Percentiles rank a stretch among this genome's conserved stretches.
These are phyloP conservation scores for Acromyrmex echinatior DNA, from an alignment of 1,140 invertebrate genomes.

Conservation along the genomic window DNA sequence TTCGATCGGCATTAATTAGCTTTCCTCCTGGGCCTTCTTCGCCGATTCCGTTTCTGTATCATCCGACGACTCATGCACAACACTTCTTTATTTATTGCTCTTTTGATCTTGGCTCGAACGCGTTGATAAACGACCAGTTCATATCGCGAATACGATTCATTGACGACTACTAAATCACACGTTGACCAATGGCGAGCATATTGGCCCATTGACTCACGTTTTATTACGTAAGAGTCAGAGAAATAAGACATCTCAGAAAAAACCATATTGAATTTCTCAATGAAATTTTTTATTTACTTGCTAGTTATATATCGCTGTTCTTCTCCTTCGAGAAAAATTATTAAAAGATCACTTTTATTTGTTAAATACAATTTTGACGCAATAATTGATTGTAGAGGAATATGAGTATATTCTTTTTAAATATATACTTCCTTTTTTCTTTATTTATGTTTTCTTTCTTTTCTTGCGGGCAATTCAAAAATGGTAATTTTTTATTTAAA, in stretches of 20 bases:
- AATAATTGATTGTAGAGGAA: too few relatives aligned
- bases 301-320: neutral
- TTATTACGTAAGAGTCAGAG: slow-evolving; percentile 3
- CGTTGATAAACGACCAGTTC: slow-evolving; percentile 65
- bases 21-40: slow-evolving; percentile 67
- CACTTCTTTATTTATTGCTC: slow-evolving; percentile 73
- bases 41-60: slow-evolving; percentile 60
- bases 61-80: slow-evolving; percentile 60
- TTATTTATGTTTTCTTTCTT: too few relatives aligned
- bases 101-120: slow-evolving; percentile 70
- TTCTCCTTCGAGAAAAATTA: neutral
- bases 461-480: too few relatives aligned
- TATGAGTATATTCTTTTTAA: too few relatives aligned
- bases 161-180: slow-evolving; percentile 49
- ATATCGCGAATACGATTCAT: slow-evolving; percentile 58
- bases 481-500: too few relatives aligned
- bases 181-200: slow-evolving; percentile 26
- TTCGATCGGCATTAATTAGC: slow-evolving; percentile 80
- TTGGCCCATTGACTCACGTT: slow-evolving; percentile 35
- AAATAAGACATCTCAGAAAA: neutral
- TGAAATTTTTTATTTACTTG: neutral
- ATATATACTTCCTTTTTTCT: too few relatives aligned
- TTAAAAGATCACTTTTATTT: too few relatives aligned
- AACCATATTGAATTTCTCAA: neutral
- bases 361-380: too few relatives aligned